Conservation (phyloP, 1,140 invertebrate species). For the Cotesia glomerata region DNA sequence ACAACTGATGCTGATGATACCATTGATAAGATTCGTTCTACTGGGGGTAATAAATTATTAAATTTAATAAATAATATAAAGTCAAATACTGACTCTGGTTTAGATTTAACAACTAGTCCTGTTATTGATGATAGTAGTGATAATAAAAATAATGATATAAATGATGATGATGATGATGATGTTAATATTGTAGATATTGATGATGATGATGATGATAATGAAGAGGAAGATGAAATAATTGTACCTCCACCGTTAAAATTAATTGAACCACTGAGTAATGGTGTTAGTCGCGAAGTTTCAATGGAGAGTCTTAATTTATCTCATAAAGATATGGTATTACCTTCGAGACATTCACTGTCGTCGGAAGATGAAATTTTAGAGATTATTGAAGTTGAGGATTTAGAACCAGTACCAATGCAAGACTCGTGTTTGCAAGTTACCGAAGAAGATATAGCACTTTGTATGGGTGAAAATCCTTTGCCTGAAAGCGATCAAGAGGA, state of each 20-base stretch:
- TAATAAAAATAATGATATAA: constrained; percentile 41
- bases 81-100: constrained; percentile 48
- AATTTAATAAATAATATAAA: constrained; percentile 56
- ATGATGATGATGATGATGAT: no score
- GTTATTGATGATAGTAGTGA: constrained; percentile 52
- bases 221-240: constrained; percentile 77
- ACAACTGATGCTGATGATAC: constrained; percentile 57
- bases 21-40: constrained; percentile 53
- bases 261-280: constrained; percentile 73
- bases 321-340: constrained; percentile 57
- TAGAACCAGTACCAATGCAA: constrained; percentile 81
- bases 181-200: constrained; percentile 45
- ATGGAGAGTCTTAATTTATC: constrained; percentile 76
- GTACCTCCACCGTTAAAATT: constrained; percentile 78
- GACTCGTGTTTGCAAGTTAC: constrained; percentile 87
- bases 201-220: constrained; percentile 61
- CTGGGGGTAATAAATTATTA: constrained; percentile 21
- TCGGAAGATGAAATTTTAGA: constrained; percentile 77
- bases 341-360: constrained; percentile 55
- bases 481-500: constrained; percentile 76
- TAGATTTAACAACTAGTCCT: constrained; percentile 48
- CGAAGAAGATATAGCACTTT: constrained; percentile 88
- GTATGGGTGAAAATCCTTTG: constrained; percentile 81
- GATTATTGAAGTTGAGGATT: constrained; percentile 82
- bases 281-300: constrained; percentile 74